Base-by-base conservation (phyloP, 2,888 invertebrate genomes). In the Autographa gamma region DNA sequence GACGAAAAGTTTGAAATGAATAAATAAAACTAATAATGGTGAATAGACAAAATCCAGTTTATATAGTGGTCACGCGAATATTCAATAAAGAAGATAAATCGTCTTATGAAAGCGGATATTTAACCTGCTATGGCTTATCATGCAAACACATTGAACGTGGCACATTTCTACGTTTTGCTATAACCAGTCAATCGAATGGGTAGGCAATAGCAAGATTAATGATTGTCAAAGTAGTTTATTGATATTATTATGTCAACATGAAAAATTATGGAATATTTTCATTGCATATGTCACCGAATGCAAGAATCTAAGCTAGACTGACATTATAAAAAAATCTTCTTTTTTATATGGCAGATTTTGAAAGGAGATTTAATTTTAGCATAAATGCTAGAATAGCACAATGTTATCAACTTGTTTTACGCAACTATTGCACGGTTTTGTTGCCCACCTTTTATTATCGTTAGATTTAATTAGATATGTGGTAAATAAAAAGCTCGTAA, bases 121-220 rank as follows among this genome's bases (percentile, higher is more conserved):
- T 81, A 78, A 83, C 64, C 68, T 71, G 32, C 56, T 61, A 63
- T 74, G 82, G 79, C 71, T 82, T 82, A 85, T 85, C 81, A 83
- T 83, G 79, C 73, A 64, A 76, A 84, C 82, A 85, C 80, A 82
- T 84, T 76, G 77, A 86, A 87, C 81, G 87, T 87, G 84, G 88
- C 88, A 88, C 25, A 56, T 84, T 88, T 81, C 84, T 83, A 70
- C 66, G 74, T 66, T 66, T 87, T 85, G 84, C 86, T 88, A 89
- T 88, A 88, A 88, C 86, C 88, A 88, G 85, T 82, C 89, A 88
- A 90, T 89, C 90, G 88, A 89, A 89, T 89, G 86, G 88, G 83
- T 86, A 82, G 85, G 80, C 85, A 82, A 85, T 86, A 82, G 84
- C 84, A 89, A 91, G 90, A 92, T 91, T 92, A 90, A 92, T 92